Evolutionary conservation across 1,140 invertebrate species (phyloP), one percentile per base, ranked within the genome.

Genomic region (Pseudomyrmex dendroicus): DNA sequence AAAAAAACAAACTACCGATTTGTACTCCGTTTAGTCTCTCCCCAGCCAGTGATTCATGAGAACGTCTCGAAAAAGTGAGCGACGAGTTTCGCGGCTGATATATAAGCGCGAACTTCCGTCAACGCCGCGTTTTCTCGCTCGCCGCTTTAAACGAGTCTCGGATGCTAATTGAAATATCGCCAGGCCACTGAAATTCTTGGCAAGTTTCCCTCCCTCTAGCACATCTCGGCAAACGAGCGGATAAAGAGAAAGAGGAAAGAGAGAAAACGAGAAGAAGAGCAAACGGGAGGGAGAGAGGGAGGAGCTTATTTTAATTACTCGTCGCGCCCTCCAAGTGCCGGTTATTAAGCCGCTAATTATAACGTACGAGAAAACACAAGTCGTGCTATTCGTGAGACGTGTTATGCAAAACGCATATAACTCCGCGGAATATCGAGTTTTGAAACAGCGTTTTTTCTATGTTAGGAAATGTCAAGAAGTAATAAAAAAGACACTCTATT

Each of bases 271-370:
- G 56, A 68, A 76, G 35, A 35, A 35, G 35, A 35, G 35, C 5
- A 5, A 5, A 35, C 0, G 35, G 35, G 0, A 4, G 2, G 25
- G 35, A 35, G 5, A 35, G 35, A 35, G 35, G 86, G 59, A 84
- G 72, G 46, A 84, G 35, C 74, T 91, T 91, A 92, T 94, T 94
- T 94, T 94, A 94, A 94, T 94, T 93, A 94, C 92, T 91, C 93
- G 91, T 92, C 92, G 92, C 91, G 91, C 90, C 35, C 35, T 90
- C 87, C 68, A 90, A 92, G 91, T 92, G 92, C 88, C 86, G 92
- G 92, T 94, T 91, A 93, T 94, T 94, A 94, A 94, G 91, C 93
- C 91, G 91, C 94, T 94, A 94, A 94, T 94, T 94, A 94, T 94
- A 94, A 94, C 92, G 93, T 92, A 92, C 91, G 92, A 89, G 91